A percentile compares a stretch with the other conserved stretches of the same genome.
These are phyloP conservation scores for Hepsetus odoe DNA, from an alignment of 2,113 vertebrate genomes.

Conservation along the genomic window DNA sequence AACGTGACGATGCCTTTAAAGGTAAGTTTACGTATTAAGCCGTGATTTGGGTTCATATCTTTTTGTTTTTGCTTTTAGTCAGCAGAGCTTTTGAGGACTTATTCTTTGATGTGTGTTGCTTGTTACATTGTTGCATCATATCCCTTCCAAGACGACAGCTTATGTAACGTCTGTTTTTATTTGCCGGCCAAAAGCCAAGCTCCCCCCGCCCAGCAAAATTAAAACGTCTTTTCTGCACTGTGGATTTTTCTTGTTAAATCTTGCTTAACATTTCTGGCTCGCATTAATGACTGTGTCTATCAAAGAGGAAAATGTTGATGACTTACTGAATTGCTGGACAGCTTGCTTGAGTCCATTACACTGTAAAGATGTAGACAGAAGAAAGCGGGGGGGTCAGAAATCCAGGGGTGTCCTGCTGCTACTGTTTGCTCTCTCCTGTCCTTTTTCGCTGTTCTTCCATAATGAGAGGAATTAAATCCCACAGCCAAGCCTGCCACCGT, in stretches of 20 bases:
- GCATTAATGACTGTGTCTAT: slow-evolving; percentile 22
- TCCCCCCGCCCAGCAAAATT: slow-evolving; percentile 20
- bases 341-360: background rate
- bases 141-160: slow-evolving; percentile 46
- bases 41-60: background rate
- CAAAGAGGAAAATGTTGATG: background rate
- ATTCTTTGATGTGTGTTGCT: slow-evolving; percentile 7
- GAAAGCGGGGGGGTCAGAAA: background rate
- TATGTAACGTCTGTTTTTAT: slow-evolving; percentile 49
- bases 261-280: slow-evolving; percentile 45
- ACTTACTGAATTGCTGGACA: background rate
- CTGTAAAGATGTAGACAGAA: background rate
- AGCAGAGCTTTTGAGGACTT: background rate
- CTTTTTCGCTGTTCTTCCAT: background rate
- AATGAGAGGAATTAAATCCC: slow-evolving; percentile 19
- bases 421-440: background rate
- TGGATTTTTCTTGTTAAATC: slow-evolving; percentile 33
- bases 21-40: background rate
- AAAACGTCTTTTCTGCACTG: slow-evolving; percentile 17
- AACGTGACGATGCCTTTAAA: background rate
- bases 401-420: background rate
- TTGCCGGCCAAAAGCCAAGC: background rate
- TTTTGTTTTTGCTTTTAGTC: background rate
- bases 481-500: background rate
- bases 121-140: slow-evolving; percentile 19